A percentile compares a stretch with the other conserved stretches of the same genome.
Conservation (phyloP, 30 jellyfish, hydroid and myxozoan genomes). For the Mastigias papua region DNA sequence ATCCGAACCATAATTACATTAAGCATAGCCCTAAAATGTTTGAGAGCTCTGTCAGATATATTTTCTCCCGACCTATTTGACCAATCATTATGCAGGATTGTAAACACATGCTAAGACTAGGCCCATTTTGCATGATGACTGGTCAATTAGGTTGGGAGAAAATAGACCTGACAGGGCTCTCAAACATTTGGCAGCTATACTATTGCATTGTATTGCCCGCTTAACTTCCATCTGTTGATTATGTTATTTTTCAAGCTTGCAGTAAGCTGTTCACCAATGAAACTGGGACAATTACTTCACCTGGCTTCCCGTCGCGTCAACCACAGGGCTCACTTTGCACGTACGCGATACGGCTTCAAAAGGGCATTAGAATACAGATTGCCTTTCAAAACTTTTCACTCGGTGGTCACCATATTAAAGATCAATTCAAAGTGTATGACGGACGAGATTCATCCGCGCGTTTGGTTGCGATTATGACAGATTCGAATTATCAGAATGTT, state of each 20-base stretch:
- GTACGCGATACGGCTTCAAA: background rate
- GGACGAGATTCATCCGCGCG: background rate
- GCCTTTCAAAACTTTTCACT: constrained; percentile 2
- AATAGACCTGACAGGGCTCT: no score
- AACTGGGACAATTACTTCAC: constrained; percentile 1
- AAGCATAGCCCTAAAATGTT: no score
- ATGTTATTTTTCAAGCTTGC: background rate
- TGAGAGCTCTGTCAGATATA: no score
- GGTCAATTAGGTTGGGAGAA: no score
- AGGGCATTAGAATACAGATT: background rate
- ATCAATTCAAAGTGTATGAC: background rate
- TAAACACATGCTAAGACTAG: no score
- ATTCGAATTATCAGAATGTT: background rate
- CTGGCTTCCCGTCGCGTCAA: background rate
- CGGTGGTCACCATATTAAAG: background rate
- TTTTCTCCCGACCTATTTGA: no score
- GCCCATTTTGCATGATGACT: no score
- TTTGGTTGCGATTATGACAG: background rate
- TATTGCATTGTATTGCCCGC: background rate
- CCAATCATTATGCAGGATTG: no score
- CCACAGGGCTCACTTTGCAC: background rate
- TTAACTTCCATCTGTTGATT: background rate
- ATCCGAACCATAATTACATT: no score
- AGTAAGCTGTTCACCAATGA: background rate
- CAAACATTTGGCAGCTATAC: background rate